A percentile compares a stretch with the other conserved stretches of the same genome.
Conservation (phyloP, 2,113 vertebrate species). For the Sander vitreus region DNA sequence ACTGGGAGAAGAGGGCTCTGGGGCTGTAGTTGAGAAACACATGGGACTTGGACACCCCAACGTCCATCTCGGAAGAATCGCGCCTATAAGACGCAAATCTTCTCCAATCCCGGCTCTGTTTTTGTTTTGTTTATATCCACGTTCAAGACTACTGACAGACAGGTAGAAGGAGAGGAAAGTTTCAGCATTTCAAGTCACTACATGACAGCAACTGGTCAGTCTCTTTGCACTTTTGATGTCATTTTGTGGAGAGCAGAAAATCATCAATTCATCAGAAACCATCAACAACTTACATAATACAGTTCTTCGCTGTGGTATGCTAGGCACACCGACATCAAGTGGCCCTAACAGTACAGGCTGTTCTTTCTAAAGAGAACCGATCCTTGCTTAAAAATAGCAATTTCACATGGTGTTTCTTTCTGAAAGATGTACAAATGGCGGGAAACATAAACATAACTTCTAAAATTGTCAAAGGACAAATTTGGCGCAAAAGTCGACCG, state of each 20-base stretch:
- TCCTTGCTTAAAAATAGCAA: background rate
- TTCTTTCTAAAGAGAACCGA: background rate
- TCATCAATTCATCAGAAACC: background rate
- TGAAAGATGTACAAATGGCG: background rate
- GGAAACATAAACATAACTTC: background rate
- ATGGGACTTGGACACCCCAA: conserved; percentile 68
- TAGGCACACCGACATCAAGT: background rate
- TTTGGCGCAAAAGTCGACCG: no score
- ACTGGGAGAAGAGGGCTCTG: conserved; percentile 69
- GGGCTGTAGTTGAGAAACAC: conserved; percentile 75
- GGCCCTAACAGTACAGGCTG: background rate
- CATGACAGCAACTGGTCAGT: conserved; percentile 17
- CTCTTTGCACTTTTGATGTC: background rate
- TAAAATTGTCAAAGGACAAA: no score
- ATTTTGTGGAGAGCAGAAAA: background rate
- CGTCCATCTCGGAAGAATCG: conserved; percentile 68
- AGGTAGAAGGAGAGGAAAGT: conserved; percentile 36
- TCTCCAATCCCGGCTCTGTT: conserved; percentile 34
- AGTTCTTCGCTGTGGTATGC: background rate
- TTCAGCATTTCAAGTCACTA: conserved; percentile 30
- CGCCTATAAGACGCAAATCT: conserved; percentile 47
- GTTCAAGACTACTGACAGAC: conserved; percentile 57
- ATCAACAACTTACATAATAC: background rate
- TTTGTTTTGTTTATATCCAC: conserved; percentile 35
- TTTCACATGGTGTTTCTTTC: background rate